A percentile compares a stretch with the other conserved stretches of the same genome.
Conservation (phyloP, 2,797 vertebrate species). For the Pteropus rufus region DNA sequence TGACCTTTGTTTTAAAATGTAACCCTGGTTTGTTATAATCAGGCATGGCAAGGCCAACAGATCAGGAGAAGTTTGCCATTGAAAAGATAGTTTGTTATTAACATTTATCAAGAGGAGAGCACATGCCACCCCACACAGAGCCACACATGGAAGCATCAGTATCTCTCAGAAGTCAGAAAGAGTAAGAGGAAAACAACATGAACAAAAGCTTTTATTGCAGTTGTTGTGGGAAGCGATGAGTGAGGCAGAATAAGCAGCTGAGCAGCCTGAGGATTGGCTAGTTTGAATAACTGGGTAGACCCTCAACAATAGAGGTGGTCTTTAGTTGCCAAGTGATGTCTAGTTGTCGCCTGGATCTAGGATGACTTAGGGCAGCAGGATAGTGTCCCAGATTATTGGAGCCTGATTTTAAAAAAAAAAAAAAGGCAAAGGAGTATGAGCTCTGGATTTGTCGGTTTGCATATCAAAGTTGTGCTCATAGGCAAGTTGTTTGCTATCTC, state of each 20-base stretch:
- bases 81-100: neutral
- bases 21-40: neutral
- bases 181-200: neutral
- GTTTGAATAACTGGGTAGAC: neutral
- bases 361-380: neutral
- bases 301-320: neutral
- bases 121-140: fast-evolving
- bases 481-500: neutral
- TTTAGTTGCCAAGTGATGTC: neutral
- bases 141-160: neutral
- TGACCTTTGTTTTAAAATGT: neutral
- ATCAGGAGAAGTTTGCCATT: neutral
- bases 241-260: neutral
- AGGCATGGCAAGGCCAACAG: neutral
- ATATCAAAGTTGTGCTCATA: neutral
- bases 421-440: neutral
- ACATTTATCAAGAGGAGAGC: neutral
- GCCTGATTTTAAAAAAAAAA: neutral
- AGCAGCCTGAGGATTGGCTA: neutral
- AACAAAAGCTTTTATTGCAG: neutral
- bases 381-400: neutral
- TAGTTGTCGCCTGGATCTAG: neutral
- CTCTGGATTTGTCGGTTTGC: neutral
- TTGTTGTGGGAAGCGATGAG: neutral
- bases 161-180: neutral